Conservation (phyloP, 2,113 vertebrate species). For the Chrysochloris asiatica region DNA sequence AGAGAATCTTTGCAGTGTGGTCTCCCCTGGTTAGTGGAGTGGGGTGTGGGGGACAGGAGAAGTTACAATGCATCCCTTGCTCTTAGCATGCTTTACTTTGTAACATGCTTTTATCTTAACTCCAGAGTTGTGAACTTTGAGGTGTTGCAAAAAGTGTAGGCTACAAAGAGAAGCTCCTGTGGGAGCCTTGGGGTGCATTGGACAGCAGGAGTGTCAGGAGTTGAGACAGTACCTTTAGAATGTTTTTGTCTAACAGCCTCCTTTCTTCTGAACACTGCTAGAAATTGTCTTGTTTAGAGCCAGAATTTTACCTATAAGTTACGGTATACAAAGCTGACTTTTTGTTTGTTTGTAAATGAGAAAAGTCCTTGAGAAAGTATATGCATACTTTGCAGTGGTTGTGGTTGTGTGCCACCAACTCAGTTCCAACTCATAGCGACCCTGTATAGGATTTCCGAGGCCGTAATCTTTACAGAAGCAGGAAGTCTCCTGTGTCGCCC, state of each 20-base stretch:
- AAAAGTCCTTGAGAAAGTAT: not conserved
- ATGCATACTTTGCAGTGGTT: no score
- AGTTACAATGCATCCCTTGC: not conserved
- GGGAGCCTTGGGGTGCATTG: not conserved
- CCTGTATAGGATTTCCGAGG: no score
- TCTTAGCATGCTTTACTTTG: slow-evolving; percentile 38
- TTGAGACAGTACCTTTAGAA: not conserved
- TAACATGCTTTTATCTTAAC: slow-evolving; percentile 27
- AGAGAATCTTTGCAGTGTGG: not conserved
- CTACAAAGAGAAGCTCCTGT: not conserved
- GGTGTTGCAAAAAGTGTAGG: not conserved
- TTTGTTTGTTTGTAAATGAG: slow-evolving; percentile 2
- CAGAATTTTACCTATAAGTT: not conserved
- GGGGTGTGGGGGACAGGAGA: not conserved
- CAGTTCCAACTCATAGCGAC: no score
- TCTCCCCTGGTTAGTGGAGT: not conserved
- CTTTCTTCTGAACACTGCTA: not conserved
- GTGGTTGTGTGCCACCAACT: no score
- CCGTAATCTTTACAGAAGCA: no score
- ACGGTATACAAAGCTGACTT: not conserved
- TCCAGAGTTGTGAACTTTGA: slow-evolving; percentile 39
- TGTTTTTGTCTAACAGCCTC: not conserved
- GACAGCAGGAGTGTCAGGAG: not conserved
- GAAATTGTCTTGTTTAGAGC: slow-evolving; percentile 14
- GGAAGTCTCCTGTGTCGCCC: no score